Evolutionary conservation across 1,140 invertebrate genomes (phyloP).

Genomic region (Orchesella cincta): DNA sequence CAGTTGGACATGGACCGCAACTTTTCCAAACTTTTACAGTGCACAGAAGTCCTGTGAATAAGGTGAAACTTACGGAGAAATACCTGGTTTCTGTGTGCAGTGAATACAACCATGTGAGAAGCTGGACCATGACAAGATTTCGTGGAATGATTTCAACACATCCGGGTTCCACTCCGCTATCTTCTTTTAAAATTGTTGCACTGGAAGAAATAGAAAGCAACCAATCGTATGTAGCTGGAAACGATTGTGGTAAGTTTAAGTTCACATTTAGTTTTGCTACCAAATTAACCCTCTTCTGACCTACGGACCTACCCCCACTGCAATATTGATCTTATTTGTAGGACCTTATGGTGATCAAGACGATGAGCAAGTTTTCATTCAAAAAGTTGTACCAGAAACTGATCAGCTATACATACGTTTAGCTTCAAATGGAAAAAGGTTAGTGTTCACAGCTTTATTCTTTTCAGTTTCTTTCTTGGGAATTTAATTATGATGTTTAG

Average conservation of each 20-base stretch:
- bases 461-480: slow-evolving; percentile 36
- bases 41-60: slow-evolving; percentile 58
- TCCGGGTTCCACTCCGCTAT: slow-evolving; percentile 92
- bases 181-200: slow-evolving; percentile 92
- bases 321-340: slow-evolving; percentile 66
- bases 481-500: neutral
- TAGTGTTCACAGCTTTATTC: neutral
- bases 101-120: slow-evolving; percentile 96
- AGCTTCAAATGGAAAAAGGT: slow-evolving; percentile 92
- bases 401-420: slow-evolving; percentile 90
- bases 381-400: slow-evolving; percentile 95
- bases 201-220: slow-evolving; percentile 82
- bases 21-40: slow-evolving; percentile 95
- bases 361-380: slow-evolving; percentile 96
- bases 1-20: slow-evolving; percentile 94
- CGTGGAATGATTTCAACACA: slow-evolving; percentile 96
- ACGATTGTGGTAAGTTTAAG: slow-evolving; percentile 71
- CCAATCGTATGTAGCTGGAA: slow-evolving; percentile 72
- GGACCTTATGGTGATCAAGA: slow-evolving; percentile 97
- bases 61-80: slow-evolving; percentile 94
- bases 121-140: slow-evolving; percentile 94
- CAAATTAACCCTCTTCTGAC: neutral
- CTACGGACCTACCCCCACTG: neutral
- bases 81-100: slow-evolving; percentile 96
- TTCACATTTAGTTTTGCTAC: neutral